These are phyloP conservation scores for Brachypteracias leptosomus DNA, from an alignment of 2,113 vertebrate genomes.

Conservation along the genomic window DNA sequence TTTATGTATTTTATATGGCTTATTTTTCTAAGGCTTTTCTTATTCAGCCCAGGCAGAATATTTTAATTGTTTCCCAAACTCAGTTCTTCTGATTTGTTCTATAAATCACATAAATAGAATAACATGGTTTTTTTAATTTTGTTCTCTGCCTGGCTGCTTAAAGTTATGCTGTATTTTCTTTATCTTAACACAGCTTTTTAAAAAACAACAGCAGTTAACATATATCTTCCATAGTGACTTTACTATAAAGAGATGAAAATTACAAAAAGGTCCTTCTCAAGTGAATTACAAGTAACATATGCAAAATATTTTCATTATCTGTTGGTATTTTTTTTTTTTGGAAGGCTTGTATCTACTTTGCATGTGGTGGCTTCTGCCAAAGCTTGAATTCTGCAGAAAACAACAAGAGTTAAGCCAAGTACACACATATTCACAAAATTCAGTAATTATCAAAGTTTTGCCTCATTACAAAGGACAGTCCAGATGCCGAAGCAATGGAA, in stretches of 20 bases:
- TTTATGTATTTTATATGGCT: neutral
- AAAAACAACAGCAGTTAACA: neutral
- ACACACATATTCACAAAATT: neutral
- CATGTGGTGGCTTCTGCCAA: neutral
- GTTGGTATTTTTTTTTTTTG: neutral
- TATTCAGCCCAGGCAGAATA: neutral
- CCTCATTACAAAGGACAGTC: neutral
- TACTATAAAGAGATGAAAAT: neutral
- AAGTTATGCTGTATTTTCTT: neutral
- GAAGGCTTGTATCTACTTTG: neutral
- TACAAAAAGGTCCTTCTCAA: neutral
- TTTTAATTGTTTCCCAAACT: neutral
- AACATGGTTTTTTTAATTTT: neutral
- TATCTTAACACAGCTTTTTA: neutral
- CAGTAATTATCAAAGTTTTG: neutral
- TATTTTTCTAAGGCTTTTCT: neutral
- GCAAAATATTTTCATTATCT: neutral
- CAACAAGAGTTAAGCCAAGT: neutral
- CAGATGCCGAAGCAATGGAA: constrained; percentile 5
- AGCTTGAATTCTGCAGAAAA: neutral
- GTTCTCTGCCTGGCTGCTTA: neutral
- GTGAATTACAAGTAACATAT: neutral
- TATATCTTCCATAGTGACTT: neutral
- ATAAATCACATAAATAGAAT: neutral
- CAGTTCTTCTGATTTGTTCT: neutral